phyloP scores from a whole-genome alignment of 1,140 invertebrate species.

The Aphis gossypii region DNA sequence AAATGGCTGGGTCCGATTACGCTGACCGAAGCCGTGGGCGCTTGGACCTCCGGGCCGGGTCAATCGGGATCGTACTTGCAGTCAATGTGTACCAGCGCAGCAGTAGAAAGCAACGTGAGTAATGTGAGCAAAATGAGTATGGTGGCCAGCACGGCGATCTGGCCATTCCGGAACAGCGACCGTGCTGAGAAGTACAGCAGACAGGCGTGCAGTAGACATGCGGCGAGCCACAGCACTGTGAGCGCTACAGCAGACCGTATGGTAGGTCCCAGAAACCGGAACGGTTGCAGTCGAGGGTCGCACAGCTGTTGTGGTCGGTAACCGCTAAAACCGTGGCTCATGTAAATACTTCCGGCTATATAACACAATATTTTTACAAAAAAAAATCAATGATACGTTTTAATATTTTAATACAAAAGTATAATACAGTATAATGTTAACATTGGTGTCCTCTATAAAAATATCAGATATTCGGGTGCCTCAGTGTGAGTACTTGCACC shows the following conservation, averaged over 20 bases:
- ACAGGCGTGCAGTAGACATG: constrained; percentile 62
- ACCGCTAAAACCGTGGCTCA: constrained; percentile 64
- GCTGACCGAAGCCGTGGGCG: constrained; percentile 60
- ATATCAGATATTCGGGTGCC: too few relatives aligned
- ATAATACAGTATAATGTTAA: not conserved
- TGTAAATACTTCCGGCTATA: constrained; percentile 65
- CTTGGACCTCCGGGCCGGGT: constrained; percentile 59
- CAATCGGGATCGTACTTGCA: constrained; percentile 62
- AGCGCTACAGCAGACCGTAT: constrained; percentile 64
- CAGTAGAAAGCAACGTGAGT: constrained; percentile 59
- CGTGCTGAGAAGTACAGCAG: constrained; percentile 58
- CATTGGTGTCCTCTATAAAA: too few relatives aligned
- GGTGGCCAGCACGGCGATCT: constrained; percentile 59
- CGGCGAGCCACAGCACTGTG: constrained; percentile 66
- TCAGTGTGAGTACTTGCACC: too few relatives aligned
- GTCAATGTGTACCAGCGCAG: constrained; percentile 60
- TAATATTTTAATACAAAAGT: not conserved
- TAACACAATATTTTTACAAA: not conserved
- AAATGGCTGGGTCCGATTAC: constrained; percentile 57
- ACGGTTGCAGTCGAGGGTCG: constrained; percentile 63
- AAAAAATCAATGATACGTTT: not conserved
- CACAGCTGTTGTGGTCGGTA: constrained; percentile 64
- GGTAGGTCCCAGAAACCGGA: constrained; percentile 66
- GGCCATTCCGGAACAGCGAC: constrained; percentile 57
- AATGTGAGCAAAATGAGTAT: constrained; percentile 59